Evolutionary conservation across 1,140 invertebrate species (phyloP).

Genomic region (Papilio dardanus): DNA sequence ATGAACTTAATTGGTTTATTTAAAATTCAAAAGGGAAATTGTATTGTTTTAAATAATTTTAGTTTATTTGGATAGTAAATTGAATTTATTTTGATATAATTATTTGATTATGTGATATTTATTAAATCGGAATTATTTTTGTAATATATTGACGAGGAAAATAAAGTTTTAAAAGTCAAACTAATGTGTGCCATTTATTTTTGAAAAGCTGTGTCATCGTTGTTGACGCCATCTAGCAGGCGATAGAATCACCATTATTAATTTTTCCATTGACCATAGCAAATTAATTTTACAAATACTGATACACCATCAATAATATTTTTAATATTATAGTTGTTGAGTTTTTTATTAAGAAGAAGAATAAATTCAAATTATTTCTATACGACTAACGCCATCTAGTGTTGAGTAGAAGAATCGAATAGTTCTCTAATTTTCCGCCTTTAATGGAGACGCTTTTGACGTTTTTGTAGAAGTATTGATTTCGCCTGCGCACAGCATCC

Average conservation of each 20-base stretch:
- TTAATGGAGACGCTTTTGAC: slow-evolving; percentile 39
- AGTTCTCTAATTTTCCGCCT: slow-evolving; percentile 27
- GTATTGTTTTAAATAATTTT: neutral
- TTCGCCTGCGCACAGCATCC: slow-evolving; percentile 58
- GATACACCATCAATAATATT: too few species aligned
- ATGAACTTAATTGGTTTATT: slow-evolving; percentile 17
- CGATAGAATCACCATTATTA: neutral
- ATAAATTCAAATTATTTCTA: too few species aligned
- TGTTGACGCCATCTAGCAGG: neutral
- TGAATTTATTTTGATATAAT: neutral
- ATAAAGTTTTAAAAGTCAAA: neutral
- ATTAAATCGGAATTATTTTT: slow-evolving; percentile 11
- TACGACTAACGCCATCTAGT: neutral
- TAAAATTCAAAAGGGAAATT: neutral
- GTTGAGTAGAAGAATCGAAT: neutral
- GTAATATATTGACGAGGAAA: neutral
- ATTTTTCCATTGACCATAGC: neutral
- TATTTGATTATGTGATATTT: slow-evolving; percentile 1
- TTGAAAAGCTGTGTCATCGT: neutral
- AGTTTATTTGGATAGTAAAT: neutral
- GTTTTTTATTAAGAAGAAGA: too few species aligned
- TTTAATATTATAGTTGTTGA: too few species aligned
- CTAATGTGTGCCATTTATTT: neutral
- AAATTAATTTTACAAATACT: neutral
- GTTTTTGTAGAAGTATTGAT: slow-evolving; percentile 55